Conservation (phyloP, 2,888 invertebrate species). For the Craniophora ligustri region DNA sequence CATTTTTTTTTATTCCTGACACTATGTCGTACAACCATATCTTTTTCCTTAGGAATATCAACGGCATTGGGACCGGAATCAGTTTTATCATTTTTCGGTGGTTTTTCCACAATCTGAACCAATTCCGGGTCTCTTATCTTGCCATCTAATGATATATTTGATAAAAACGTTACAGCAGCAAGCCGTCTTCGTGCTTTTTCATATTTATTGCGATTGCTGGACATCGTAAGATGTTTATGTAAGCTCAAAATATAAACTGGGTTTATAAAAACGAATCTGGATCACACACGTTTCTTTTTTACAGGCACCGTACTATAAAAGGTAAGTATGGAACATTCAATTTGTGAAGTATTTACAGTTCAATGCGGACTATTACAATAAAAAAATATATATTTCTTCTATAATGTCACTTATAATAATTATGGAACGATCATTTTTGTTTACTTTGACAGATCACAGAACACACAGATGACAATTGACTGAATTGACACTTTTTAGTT, state of each 20-base stretch:
- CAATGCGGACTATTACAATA: too few species aligned
- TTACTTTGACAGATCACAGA: too few species aligned
- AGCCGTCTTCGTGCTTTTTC: slow-evolving; percentile 94
- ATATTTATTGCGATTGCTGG: slow-evolving; percentile 80
- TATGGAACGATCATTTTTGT: too few species aligned
- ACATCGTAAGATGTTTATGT: slow-evolving; percentile 62
- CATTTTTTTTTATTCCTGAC: slow-evolving; percentile 74
- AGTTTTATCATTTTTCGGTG: slow-evolving; percentile 66
- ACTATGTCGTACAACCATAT: slow-evolving; percentile 62
- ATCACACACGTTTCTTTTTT: not conserved
- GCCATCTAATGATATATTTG: slow-evolving; percentile 98
- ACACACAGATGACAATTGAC: too few species aligned
- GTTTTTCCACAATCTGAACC: slow-evolving; percentile 66
- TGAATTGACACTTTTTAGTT: too few species aligned
- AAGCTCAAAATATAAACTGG: too few species aligned
- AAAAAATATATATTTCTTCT: too few species aligned
- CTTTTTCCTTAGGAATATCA: slow-evolving; percentile 69
- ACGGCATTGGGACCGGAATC: slow-evolving; percentile 61
- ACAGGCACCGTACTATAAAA: too few species aligned
- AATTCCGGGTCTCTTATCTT: slow-evolving; percentile 92
- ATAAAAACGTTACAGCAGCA: slow-evolving; percentile 97
- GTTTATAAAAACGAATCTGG: slow-evolving; percentile 4
- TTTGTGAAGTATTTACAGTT: too few species aligned
- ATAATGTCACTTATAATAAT: too few species aligned
- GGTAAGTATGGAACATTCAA: too few species aligned